Evolutionary conservation across 1,140 invertebrate species (phyloP).

Genomic region (Anastrepha ludens): DNA sequence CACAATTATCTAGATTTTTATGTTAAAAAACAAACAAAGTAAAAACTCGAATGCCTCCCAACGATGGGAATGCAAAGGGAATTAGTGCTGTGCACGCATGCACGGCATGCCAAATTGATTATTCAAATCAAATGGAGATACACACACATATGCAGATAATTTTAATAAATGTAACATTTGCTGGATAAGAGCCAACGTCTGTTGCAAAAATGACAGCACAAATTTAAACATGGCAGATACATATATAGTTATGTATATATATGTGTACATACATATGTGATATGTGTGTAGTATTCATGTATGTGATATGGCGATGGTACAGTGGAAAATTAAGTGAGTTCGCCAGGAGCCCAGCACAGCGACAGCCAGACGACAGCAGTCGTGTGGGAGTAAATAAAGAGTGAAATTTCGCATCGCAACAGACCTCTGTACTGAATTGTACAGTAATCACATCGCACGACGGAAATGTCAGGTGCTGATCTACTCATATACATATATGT

Average conservation of each 20-base stretch:
- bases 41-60: not conserved
- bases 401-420: slow-evolving; percentile 23
- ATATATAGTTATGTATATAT: too few relatives aligned
- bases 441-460: not conserved
- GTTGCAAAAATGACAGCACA: not conserved
- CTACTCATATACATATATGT: not conserved
- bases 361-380: not conserved
- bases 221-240: not conserved
- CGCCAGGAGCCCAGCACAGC: slow-evolving; percentile 4
- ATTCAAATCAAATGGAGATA: not conserved
- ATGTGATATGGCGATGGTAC: not conserved
- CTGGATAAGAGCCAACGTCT: not conserved
- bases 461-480: slow-evolving; percentile 29
- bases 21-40: too few relatives aligned
- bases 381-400: not conserved
- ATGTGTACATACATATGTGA: too few relatives aligned
- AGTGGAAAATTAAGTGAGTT: slow-evolving; percentile 4
- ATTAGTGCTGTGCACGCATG: not conserved
- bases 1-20: too few relatives aligned
- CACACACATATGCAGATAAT: not conserved
- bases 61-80: too few relatives aligned
- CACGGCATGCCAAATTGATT: not conserved
- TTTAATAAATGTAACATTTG: not conserved
- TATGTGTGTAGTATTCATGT: not conserved
- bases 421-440: not conserved